Evolutionary conservation across 2,113 vertebrate species (phyloP).

Genomic region (Sorex fumeus): DNA sequence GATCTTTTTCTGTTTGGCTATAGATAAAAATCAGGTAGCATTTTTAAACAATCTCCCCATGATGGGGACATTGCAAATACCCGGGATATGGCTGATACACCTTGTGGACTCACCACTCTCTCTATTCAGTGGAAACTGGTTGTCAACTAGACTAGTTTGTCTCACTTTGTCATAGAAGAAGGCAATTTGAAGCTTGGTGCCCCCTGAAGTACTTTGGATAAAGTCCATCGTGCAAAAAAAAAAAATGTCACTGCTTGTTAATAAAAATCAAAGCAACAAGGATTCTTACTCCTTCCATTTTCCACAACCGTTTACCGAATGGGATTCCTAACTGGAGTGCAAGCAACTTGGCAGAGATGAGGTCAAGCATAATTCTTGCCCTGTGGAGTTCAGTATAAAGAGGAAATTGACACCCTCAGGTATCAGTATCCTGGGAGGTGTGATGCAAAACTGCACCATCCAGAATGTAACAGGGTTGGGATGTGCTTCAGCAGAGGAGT

Average conservation of each 20-base stretch:
- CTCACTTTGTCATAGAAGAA: background rate
- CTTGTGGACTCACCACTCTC: background rate
- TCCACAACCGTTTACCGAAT: slow-evolving; percentile 12
- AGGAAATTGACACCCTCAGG: background rate
- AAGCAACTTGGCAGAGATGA: background rate
- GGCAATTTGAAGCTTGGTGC: background rate
- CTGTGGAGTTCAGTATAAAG: background rate
- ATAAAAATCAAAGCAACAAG: background rate
- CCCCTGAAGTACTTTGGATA: background rate
- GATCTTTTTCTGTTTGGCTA: background rate
- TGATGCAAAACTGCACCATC: background rate
- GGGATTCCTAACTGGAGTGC: background rate
- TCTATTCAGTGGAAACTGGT: background rate
- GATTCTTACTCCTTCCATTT: background rate
- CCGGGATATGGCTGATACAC: background rate
- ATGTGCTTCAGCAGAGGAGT: too few species aligned
- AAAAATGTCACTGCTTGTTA: background rate
- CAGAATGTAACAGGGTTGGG: too few species aligned
- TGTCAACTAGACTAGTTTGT: background rate
- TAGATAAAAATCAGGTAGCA: background rate
- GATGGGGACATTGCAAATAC: background rate
- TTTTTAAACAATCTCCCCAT: background rate
- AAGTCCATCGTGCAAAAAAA: background rate
- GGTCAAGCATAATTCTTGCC: background rate
- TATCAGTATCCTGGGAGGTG: background rate